Evolutionary conservation across 2,797 vertebrate genomes (phyloP).

Genomic region (Cryptoprocta ferox): DNA sequence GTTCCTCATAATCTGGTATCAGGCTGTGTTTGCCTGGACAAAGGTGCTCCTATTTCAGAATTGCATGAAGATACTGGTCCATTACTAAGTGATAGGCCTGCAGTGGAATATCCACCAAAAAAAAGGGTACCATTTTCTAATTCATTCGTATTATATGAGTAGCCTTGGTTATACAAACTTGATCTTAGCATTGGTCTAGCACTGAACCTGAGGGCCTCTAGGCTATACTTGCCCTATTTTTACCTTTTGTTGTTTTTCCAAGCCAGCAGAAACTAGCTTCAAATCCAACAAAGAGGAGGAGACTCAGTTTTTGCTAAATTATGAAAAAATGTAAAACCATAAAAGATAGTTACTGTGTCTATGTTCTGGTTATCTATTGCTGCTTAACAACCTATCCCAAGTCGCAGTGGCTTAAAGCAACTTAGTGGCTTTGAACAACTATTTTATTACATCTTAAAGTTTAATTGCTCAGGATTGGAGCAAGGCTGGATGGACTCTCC

Average conservation of each 20-base stretch:
- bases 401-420: not conserved
- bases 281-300: not conserved
- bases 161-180: not conserved
- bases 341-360: not conserved
- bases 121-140: not conserved
- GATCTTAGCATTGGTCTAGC: not conserved
- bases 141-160: not conserved
- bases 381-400: not conserved
- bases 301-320: constrained; percentile 31
- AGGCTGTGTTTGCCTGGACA: not conserved
- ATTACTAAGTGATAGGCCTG: not conserved
- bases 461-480: not conserved
- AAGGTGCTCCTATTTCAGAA: not conserved
- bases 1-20: not conserved
- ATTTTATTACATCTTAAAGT: not conserved
- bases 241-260: constrained; percentile 27
- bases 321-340: not conserved
- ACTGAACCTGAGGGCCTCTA: not conserved
- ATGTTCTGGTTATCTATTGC: not conserved
- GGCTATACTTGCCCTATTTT: not conserved
- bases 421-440: not conserved
- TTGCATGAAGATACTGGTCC: not conserved
- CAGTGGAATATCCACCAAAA: not conserved
- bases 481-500: not conserved
- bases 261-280: not conserved